Evolutionary conservation across 2,888 invertebrate genomes (phyloP).

Genomic region (Rhorus exstirpatorius): DNA sequence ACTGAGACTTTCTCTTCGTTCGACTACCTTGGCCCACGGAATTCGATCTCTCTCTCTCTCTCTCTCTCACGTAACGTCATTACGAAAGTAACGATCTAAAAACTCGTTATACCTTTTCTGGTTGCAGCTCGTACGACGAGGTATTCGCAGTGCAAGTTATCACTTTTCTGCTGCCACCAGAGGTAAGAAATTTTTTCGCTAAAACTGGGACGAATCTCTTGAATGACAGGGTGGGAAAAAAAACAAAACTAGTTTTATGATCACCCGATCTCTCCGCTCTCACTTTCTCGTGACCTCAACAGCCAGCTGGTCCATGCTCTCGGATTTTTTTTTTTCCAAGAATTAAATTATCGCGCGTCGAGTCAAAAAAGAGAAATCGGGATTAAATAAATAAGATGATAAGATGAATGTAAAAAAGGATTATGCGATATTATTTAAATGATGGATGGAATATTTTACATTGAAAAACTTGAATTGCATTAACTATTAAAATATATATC

Average conservation of each 20-base stretch:
- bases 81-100: conserved; percentile 6
- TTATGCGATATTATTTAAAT: too few relatives aligned
- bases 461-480: too few relatives aligned
- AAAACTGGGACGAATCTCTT: conserved; percentile 48
- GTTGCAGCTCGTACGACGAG: conserved; percentile 79
- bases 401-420: not conserved
- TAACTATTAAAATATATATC: too few relatives aligned
- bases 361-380: not conserved
- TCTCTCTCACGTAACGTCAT: conserved; percentile 17
- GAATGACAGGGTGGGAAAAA: not conserved
- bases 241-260: conserved; percentile 42
- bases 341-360: not conserved
- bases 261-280: conserved; percentile 50
- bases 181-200: conserved; percentile 75
- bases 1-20: conserved; percentile 9
- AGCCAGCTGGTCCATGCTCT: conserved; percentile 1
- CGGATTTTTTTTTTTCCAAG: not conserved
- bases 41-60: conserved; percentile 19
- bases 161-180: conserved; percentile 70
- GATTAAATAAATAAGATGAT: not conserved
- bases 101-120: conserved; percentile 44
- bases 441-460: too few relatives aligned
- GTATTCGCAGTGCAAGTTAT: conserved; percentile 72
- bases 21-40: conserved; percentile 23
- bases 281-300: conserved; percentile 48